phyloP scores from a whole-genome alignment of 2,113 vertebrate species.

The Vidua macroura region DNA sequence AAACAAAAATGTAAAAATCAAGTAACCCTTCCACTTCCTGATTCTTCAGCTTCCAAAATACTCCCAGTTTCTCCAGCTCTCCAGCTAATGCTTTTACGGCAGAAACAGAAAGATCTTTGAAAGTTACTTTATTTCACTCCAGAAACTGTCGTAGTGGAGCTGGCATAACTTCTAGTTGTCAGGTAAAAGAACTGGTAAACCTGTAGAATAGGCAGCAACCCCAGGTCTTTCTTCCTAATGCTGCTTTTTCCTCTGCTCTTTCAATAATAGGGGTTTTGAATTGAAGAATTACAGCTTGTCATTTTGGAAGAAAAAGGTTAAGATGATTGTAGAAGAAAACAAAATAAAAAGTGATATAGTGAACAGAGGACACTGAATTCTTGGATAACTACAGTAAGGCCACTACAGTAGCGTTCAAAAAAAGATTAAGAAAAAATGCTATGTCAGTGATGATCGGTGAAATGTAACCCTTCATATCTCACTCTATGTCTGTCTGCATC shows the following conservation, averaged over 20 bases:
- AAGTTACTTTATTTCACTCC: not conserved
- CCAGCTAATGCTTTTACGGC: not conserved
- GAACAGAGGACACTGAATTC: not conserved
- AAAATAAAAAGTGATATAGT: not conserved
- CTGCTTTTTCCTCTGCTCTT: not conserved
- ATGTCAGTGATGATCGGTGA: not conserved
- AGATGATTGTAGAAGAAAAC: not conserved
- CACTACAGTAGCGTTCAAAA: not conserved
- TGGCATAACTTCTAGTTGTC: not conserved
- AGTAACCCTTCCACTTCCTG: slow-evolving; percentile 43
- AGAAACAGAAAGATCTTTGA: not conserved
- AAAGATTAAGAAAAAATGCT: not conserved
- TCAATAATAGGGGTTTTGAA: not conserved
- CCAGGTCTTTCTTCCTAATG: not conserved
- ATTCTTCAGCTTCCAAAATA: not conserved
- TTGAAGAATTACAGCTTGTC: not conserved
- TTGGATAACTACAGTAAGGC: not conserved
- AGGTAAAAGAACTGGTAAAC: not conserved
- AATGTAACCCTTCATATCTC: not conserved
- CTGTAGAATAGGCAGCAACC: not conserved
- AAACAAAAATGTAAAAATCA: slow-evolving; percentile 26
- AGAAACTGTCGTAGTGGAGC: not conserved
- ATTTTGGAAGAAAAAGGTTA: not conserved
- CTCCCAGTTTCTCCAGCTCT: not conserved
- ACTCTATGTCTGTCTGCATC: not conserved